Conservation (phyloP, 2,888 invertebrate genomes). For the Cyclophora albipunctata region DNA sequence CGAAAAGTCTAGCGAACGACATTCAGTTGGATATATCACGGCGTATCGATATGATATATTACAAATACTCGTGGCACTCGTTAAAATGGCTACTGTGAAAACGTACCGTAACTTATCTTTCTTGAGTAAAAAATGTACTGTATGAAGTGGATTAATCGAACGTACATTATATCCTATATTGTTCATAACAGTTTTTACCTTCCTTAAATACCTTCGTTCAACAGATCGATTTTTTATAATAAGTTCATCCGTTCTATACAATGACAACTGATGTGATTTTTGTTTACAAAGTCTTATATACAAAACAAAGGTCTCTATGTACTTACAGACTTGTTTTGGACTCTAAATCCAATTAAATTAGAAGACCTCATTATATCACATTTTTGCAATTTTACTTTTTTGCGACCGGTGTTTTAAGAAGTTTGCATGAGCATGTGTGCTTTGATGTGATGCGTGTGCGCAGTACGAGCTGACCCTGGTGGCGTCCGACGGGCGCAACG, state of each 20-base stretch:
- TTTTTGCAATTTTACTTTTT: no score
- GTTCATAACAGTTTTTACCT: background rate
- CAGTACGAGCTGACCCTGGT: conserved; percentile 92
- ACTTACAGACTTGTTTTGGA: no score
- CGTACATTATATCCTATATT: conserved; percentile 5
- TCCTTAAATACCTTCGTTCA: no score
- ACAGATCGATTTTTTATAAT: no score
- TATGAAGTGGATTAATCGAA: conserved; percentile 22
- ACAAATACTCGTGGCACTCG: conserved; percentile 31
- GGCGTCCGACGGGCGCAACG: conserved; percentile 92
- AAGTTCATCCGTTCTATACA: no score
- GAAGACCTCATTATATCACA: no score
- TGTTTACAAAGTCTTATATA: no score
- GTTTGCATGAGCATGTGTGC: conserved; percentile 68
- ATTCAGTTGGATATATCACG: conserved; percentile 33
- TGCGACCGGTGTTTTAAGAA: background rate
- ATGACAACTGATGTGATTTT: no score
- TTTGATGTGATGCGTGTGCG: conserved; percentile 56
- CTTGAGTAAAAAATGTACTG: conserved; percentile 29
- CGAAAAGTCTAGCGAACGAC: conserved; percentile 29
- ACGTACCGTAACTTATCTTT: conserved; percentile 35
- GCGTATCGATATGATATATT: conserved; percentile 45
- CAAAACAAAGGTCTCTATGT: no score
- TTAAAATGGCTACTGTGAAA: conserved; percentile 36
- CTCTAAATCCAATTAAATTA: no score